Evolutionary conservation across 2,888 invertebrate genomes (phyloP).

Genomic region (Sipunculus nudus): DNA sequence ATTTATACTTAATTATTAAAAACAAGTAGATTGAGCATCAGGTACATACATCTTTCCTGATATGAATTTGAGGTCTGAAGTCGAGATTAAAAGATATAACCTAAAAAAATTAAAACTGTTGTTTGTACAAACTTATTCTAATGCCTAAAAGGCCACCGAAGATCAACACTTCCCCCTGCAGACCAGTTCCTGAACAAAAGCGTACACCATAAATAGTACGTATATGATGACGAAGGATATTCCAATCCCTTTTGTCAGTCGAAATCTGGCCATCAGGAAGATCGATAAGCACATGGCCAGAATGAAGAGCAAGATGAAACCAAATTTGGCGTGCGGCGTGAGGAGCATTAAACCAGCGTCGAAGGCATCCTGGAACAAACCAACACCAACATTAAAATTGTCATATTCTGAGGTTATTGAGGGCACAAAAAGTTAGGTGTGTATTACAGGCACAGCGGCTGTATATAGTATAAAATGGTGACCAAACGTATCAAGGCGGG

Average conservation of each 20-base stretch:
- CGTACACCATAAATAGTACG: slow-evolving; percentile 38
- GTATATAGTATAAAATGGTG: too few species aligned
- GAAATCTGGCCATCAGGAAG: slow-evolving; percentile 35
- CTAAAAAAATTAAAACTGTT: too few species aligned
- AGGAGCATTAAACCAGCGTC: slow-evolving; percentile 34
- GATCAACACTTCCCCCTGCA: slow-evolving; percentile 17
- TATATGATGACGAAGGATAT: slow-evolving; percentile 39
- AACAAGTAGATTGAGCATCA: too few species aligned
- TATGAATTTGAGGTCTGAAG: too few species aligned
- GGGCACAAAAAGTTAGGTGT: neutral
- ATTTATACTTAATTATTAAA: too few species aligned
- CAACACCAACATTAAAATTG: neutral
- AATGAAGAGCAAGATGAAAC: slow-evolving; percentile 42
- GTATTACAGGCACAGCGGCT: neutral
- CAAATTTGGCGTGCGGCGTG: slow-evolving; percentile 46
- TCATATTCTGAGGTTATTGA: neutral
- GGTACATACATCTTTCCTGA: too few species aligned
- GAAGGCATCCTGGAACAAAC: slow-evolving; percentile 29
- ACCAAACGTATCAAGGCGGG: too few species aligned
- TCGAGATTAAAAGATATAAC: too few species aligned
- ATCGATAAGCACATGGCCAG: slow-evolving; percentile 32
- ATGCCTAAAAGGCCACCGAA: too few species aligned
- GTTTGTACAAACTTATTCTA: too few species aligned
- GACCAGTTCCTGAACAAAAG: slow-evolving; percentile 38
- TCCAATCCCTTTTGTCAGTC: slow-evolving; percentile 38